phyloP scores from a whole-genome alignment of 2,797 vertebrate genomes.

The Cirrhinus mrigala region DNA sequence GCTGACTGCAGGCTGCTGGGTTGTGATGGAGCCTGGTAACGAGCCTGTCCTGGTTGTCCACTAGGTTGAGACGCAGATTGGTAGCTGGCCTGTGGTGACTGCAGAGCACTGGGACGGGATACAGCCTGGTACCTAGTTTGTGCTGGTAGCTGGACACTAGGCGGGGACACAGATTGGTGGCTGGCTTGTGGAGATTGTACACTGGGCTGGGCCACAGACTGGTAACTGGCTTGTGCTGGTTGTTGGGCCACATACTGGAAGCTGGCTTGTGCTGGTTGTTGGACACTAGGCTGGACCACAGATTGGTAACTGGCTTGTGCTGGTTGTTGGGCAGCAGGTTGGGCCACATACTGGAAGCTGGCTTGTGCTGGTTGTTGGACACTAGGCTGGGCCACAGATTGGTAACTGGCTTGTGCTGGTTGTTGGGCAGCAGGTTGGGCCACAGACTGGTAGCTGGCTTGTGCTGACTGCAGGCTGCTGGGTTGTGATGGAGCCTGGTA shows the following conservation, averaged over 20 bases:
- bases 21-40: background rate
- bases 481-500: background rate
- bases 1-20: background rate
- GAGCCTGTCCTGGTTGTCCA: background rate
- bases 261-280: background rate
- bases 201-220: too few species aligned
- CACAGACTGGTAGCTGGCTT: background rate
- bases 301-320: background rate
- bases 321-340: background rate
- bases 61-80: too few species aligned
- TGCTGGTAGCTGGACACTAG: background rate
- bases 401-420: background rate
- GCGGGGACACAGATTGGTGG: background rate
- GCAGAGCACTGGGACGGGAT: too few species aligned
- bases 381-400: background rate
- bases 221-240: too few species aligned
- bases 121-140: background rate
- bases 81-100: too few species aligned
- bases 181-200: background rate
- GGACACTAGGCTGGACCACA: background rate
- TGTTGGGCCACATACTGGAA: background rate
- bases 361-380: background rate
- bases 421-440: too few species aligned
- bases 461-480: too few species aligned
- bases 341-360: background rate